Evolutionary conservation across 2,113 vertebrate species (phyloP).

Genomic region (Variabilichromis moorii): DNA sequence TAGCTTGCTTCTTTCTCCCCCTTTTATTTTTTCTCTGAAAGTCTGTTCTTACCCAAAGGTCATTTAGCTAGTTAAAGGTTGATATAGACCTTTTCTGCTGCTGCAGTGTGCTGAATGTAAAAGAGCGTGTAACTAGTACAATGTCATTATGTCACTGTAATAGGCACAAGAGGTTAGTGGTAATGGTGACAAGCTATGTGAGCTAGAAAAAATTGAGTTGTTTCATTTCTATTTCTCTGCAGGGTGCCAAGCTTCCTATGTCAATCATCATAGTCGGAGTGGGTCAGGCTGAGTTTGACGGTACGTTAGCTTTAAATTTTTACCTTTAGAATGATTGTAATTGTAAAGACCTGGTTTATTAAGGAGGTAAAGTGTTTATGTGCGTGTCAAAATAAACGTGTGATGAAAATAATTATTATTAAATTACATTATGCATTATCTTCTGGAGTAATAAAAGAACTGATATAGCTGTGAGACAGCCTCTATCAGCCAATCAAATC

Average conservation of each 20-base stretch:
- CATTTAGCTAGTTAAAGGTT: background rate
- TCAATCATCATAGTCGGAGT: constrained; percentile 70
- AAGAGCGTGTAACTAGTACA: background rate
- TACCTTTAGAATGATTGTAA: background rate
- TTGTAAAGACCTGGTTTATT: background rate
- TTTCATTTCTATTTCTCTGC: background rate
- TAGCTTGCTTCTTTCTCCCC: background rate
- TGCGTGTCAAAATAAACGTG: background rate
- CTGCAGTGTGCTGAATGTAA: background rate
- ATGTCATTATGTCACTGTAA: background rate
- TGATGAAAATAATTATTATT: background rate
- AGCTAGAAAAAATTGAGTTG: background rate
- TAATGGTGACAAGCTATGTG: background rate
- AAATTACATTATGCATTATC: background rate
- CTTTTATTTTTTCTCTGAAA: background rate
- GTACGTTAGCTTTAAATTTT: constrained; percentile 9
- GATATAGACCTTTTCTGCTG: background rate
- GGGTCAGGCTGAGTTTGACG: constrained; percentile 69
- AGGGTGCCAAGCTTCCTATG: constrained; percentile 68
- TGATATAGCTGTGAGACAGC: background rate
- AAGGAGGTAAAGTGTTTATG: background rate
- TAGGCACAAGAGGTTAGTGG: background rate
- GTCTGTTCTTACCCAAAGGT: background rate
- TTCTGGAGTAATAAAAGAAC: background rate
- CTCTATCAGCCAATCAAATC: background rate